A percentile compares a stretch with the other conserved stretches of the same genome.
Evolutionary conservation across 2,113 vertebrate genomes (phyloP).

Genomic region (human): DNA sequence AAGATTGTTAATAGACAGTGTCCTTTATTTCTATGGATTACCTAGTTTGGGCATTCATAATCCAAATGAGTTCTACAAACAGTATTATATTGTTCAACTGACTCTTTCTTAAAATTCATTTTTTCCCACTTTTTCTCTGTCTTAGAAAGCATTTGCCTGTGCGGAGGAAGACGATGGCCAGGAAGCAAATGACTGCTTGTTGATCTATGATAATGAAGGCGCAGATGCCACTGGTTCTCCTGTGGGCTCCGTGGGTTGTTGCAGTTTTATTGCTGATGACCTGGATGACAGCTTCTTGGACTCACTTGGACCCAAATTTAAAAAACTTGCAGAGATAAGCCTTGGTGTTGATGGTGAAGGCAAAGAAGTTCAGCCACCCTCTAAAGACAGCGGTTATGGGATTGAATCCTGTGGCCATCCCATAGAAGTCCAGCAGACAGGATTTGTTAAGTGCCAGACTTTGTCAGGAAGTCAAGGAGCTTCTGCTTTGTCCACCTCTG

Average conservation of each 20-base stretch:
- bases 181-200: conserved; percentile 77
- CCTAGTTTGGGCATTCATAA: not conserved
- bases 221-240: conserved; percentile 68
- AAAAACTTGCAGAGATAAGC: conserved; percentile 90
- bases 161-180: conserved; percentile 60
- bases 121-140: conserved; percentile 15
- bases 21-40: not conserved
- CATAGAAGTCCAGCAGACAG: not conserved
- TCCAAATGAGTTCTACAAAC: not conserved
- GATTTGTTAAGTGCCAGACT: not conserved
- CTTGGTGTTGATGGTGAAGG: conserved; percentile 75
- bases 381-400: not conserved
- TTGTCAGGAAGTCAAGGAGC: not conserved
- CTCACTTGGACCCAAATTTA: conserved; percentile 90
- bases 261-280: conserved; percentile 84
- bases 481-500: conserved; percentile 62
- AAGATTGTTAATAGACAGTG: not conserved
- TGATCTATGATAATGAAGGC: conserved; percentile 86
- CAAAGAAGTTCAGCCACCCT: not conserved
- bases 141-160: conserved; percentile 84
- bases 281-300: conserved; percentile 88
- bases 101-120: not conserved
- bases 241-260: conserved; percentile 86
- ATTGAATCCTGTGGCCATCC: not conserved
- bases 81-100: too few species aligned